A percentile compares a stretch with the other conserved stretches of the same genome.
phyloP scores from a whole-genome alignment of 2,797 vertebrate species.

The Melanotaenia nigrans region DNA sequence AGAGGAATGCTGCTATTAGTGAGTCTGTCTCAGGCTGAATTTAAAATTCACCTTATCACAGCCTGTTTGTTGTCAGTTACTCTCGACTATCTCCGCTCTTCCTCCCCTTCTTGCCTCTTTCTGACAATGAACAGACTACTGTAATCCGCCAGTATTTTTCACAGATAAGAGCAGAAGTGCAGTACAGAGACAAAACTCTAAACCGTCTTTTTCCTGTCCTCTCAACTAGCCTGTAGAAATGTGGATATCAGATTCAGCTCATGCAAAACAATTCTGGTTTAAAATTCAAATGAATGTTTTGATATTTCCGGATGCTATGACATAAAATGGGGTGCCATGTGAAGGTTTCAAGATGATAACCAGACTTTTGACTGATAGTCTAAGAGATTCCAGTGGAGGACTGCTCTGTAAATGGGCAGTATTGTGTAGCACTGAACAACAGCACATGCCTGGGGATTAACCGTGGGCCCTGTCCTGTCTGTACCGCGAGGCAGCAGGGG shows the following conservation, averaged over 20 bases:
- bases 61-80: conserved; percentile 66
- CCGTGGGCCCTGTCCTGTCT: conserved; percentile 62
- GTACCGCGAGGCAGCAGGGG: conserved; percentile 63
- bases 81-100: conserved; percentile 56
- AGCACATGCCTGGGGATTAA: conserved; percentile 81
- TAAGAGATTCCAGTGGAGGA: conserved; percentile 21
- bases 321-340: not conserved
- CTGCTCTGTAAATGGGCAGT: conserved; percentile 39
- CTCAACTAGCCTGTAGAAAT: not conserved
- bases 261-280: not conserved
- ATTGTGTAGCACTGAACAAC: conserved; percentile 69
- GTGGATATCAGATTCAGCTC: not conserved
- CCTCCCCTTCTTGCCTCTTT: conserved; percentile 59
- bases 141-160: conserved; percentile 65
- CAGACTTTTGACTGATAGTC: conserved; percentile 6
- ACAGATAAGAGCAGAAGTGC: conserved; percentile 54
- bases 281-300: conserved; percentile 1
- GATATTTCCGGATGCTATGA: not conserved
- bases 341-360: conserved; percentile 24
- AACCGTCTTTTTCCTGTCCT: conserved; percentile 12
- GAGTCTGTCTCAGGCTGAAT: conserved; percentile 32
- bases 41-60: conserved; percentile 64
- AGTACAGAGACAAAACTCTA: conserved; percentile 3
- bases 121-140: conserved; percentile 74
- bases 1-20: conserved; percentile 50